A percentile compares a stretch with the other conserved stretches of the same genome.
Conservation (phyloP, 2,113 vertebrate genomes). For the Syngnathus typhle region DNA sequence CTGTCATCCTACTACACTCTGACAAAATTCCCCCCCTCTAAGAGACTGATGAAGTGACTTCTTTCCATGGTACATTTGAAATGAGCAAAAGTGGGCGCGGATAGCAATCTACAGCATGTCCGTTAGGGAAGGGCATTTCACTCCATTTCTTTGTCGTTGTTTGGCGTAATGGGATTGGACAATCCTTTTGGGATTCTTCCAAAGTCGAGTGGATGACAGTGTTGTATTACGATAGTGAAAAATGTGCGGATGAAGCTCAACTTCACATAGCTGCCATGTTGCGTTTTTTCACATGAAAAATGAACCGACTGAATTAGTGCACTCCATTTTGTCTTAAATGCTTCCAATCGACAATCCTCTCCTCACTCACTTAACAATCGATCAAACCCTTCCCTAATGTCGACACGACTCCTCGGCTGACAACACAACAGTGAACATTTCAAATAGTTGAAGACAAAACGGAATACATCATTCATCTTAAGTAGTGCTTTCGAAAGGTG, state of each 20-base stretch:
- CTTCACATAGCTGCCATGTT: not conserved
- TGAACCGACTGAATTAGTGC: not conserved
- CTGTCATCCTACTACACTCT: slow-evolving; percentile 35
- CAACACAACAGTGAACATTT: slow-evolving; percentile 62
- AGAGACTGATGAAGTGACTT: slow-evolving; percentile 53
- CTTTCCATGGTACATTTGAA: slow-evolving; percentile 65
- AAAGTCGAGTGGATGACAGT: not conserved
- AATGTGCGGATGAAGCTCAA: not conserved
- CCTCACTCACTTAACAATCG: not conserved
- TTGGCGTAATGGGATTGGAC: not conserved
- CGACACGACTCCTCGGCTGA: slow-evolving; percentile 50
- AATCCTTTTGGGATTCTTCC: not conserved
- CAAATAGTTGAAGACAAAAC: slow-evolving; percentile 59
- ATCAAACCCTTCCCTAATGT: slow-evolving; percentile 3
- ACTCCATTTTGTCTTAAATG: not conserved
- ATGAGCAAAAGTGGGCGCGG: slow-evolving; percentile 49
- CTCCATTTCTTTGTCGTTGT: not conserved
- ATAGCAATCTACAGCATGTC: slow-evolving; percentile 53
- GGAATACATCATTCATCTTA: slow-evolving; percentile 53
- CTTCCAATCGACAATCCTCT: not conserved
- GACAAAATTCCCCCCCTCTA: slow-evolving; percentile 26
- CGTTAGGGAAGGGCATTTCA: not conserved
- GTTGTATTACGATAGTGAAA: not conserved
- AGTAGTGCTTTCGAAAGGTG: slow-evolving; percentile 40
- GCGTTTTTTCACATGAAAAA: not conserved